Conservation (phyloP, 1,140 invertebrate genomes). For the Pomacea maculata region DNA sequence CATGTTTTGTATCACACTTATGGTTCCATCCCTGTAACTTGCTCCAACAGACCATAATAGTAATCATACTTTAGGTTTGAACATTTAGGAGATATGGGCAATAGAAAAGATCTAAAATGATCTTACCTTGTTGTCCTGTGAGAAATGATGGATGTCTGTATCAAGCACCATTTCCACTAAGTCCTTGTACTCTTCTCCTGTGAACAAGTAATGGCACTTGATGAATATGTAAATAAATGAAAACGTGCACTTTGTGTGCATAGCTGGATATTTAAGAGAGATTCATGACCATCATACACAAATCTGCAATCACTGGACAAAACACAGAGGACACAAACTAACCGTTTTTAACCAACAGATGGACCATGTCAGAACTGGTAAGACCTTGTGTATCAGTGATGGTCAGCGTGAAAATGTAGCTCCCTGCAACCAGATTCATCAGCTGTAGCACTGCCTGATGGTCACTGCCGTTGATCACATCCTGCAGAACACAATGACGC, state of each 20-base stretch:
- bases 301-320: not conserved
- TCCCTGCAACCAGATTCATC: constrained; percentile 83
- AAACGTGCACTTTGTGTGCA: too few relatives aligned
- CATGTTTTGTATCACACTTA: too few relatives aligned
- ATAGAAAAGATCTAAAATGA: constrained; percentile 4
- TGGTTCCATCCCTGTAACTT: too few relatives aligned
- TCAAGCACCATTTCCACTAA: constrained; percentile 83
- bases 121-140: constrained; percentile 73
- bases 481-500: constrained; percentile 37
- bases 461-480: constrained; percentile 60
- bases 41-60: not conserved
- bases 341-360: constrained; percentile 84
- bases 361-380: constrained; percentile 81
- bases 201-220: not conserved
- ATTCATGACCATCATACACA: not conserved
- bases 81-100: not conserved
- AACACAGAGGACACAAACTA: constrained; percentile 28
- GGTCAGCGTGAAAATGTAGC: constrained; percentile 87
- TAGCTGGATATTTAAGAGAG: not conserved
- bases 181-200: constrained; percentile 67
- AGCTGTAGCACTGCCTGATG: constrained; percentile 70
- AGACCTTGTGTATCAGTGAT: constrained; percentile 90
- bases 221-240: too few relatives aligned
- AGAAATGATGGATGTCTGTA: constrained; percentile 72
- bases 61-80: not conserved